phyloP scores from a whole-genome alignment of 2,113 vertebrate species.

The Zosterops pallidus region DNA sequence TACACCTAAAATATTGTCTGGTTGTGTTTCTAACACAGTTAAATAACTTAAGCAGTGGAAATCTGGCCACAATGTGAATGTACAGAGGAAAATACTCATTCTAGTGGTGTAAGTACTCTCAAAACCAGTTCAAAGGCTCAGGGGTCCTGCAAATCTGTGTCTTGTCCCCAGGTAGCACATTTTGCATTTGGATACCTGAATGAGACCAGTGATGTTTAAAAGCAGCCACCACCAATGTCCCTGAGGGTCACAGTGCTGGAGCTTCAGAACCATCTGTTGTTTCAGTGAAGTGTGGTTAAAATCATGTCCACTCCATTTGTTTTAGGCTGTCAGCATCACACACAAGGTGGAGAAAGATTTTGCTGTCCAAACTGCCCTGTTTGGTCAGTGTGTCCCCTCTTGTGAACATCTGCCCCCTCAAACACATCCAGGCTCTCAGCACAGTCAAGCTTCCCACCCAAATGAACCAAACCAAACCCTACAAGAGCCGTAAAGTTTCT shows the following conservation, averaged over 20 bases:
- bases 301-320: neutral
- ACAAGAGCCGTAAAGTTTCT: neutral
- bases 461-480: neutral
- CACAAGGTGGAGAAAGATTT: neutral
- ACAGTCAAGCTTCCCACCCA: neutral
- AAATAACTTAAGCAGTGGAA: neutral
- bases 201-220: accelerated
- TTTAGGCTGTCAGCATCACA: neutral
- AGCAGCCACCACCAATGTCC: accelerated
- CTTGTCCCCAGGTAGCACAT: accelerated
- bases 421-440: neutral
- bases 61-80: neutral
- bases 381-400: neutral
- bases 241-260: accelerated
- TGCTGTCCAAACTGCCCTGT: neutral
- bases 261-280: neutral
- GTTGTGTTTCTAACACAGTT: neutral
- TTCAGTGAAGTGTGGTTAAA: neutral
- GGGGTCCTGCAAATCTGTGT: neutral
- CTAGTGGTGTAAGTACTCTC: neutral
- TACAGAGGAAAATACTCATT: accelerated
- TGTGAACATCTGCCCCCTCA: neutral
- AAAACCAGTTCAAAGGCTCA: neutral
- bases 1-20: neutral
- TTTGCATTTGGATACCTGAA: neutral